phyloP scores from a whole-genome alignment of 2,888 invertebrate genomes.

The Homarus gammarus region DNA sequence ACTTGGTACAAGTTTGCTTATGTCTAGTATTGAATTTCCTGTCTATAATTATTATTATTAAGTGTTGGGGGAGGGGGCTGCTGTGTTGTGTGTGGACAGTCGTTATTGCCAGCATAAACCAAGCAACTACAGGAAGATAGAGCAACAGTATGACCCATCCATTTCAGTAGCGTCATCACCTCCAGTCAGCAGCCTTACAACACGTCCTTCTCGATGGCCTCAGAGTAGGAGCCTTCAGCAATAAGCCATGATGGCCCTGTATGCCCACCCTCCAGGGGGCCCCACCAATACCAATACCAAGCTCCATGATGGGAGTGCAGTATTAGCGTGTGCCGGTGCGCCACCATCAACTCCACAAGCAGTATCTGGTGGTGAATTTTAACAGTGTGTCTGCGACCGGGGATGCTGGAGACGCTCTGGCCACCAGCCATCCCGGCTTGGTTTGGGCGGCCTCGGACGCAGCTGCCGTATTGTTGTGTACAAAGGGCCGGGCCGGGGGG shows the following conservation, averaged over 20 bases:
- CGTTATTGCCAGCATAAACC: too few relatives aligned
- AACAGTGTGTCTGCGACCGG: conserved; percentile 34
- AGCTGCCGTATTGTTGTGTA: conserved; percentile 67
- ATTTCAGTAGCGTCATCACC: conserved; percentile 3
- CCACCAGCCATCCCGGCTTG: conserved; percentile 31
- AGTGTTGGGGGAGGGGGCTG: too few relatives aligned
- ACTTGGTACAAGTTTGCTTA: too few relatives aligned
- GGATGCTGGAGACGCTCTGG: conserved; percentile 14
- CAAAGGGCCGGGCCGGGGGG: conserved; percentile 60
- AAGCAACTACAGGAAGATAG: background rate
- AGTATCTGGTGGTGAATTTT: conserved; percentile 50
- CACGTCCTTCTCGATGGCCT: conserved; percentile 7
- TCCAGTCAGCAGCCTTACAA: background rate
- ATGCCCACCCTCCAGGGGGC: background rate
- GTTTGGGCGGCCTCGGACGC: conserved; percentile 61
- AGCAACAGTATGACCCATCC: background rate
- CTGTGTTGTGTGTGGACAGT: too few relatives aligned
- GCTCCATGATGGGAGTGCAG: conserved; percentile 6
- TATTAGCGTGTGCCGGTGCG: conserved; percentile 24
- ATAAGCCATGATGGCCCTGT: conserved; percentile 6
- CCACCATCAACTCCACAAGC: conserved; percentile 25
- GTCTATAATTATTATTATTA: too few relatives aligned
- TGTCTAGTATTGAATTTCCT: too few relatives aligned
- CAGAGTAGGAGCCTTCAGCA: background rate
- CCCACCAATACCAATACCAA: conserved; percentile 1